Base-by-base conservation (phyloP, 2,888 invertebrate genomes). In the Empis stercorea region DNA sequence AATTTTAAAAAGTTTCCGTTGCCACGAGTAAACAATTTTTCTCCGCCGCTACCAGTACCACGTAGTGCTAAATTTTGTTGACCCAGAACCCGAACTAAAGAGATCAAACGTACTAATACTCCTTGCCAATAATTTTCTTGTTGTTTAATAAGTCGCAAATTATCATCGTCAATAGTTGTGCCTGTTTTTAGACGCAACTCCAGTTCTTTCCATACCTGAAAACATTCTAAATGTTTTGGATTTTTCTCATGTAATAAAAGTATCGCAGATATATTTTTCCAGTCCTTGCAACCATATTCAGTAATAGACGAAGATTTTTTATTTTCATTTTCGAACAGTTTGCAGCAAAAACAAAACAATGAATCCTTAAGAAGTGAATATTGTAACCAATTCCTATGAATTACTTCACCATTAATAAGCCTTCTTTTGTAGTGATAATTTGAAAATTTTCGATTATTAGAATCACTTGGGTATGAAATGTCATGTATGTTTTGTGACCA, bases 211-310 rank as follows among this genome's bases (percentile, higher is more conserved):
- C 41, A 30, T 15, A 43, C 16, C 15, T 43, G 17, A 43, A 43
- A 30, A n/a, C 30, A 43, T 32, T 41, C 30, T 15, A 30, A 43
- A 23, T 43, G 30, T 43, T 43, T 43, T 43, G 43, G 15, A 43
- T 23, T 43, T 30, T 43, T 30, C 30, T 43, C 30, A 30, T 43
- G 43, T 23, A 43, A 30, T 30, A 30, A 43, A 43, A 43, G 6
- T 17, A 43, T 43, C n/a, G 30, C 30, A 43, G 42, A 43, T 43
- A 43, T 43, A 30, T 43, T 43, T 43, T 43, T 43, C 42, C 42
- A 43, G 30, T 43, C 42, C 32, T 30, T 43, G 42, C 42, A 43
- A 43, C 14, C 42, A 43, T 43, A 43, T 14, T 43, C 30, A 30
- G 16, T 43, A 43, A 43, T 30, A 30, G 42, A 30, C 42, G 15